Conservation (phyloP, 2,888 invertebrate species). For the Gymnocheta viridis region DNA sequence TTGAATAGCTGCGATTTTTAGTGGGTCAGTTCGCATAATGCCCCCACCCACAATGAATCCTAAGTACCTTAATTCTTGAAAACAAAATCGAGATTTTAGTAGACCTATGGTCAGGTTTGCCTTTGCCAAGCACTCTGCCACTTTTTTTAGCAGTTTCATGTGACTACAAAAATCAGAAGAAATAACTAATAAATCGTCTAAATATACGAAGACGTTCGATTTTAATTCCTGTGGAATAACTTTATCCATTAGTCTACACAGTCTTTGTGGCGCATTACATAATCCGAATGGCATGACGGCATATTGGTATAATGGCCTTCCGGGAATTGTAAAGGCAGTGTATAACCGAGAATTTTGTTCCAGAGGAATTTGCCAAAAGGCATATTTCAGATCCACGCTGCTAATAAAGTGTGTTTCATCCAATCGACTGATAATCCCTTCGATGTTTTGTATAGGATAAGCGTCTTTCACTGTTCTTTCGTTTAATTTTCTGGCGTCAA, state of each 20-base stretch:
- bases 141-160: no score
- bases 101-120: no score
- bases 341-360: slow-evolving; percentile 35
- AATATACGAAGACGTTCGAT: not conserved
- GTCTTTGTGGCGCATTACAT: no score
- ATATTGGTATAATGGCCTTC: no score
- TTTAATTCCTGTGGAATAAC: not conserved
- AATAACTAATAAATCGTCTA: not conserved
- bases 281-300: no score
- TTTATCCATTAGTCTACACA: not conserved
- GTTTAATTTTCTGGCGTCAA: not conserved
- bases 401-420: slow-evolving; percentile 72
- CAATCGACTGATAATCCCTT: slow-evolving; percentile 62
- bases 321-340: slow-evolving; percentile 21
- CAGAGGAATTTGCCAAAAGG: slow-evolving; percentile 53
- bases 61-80: no score
- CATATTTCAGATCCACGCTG: slow-evolving; percentile 67
- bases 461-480: no score
- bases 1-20: no score
- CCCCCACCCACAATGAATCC: no score
- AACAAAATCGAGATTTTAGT: no score
- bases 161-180: not conserved
- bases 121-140: no score
- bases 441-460: not conserved
- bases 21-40: slow-evolving; percentile 23